Conservation (phyloP, 2,113 vertebrate genomes). For the Pomatorhinus ruficollis region DNA sequence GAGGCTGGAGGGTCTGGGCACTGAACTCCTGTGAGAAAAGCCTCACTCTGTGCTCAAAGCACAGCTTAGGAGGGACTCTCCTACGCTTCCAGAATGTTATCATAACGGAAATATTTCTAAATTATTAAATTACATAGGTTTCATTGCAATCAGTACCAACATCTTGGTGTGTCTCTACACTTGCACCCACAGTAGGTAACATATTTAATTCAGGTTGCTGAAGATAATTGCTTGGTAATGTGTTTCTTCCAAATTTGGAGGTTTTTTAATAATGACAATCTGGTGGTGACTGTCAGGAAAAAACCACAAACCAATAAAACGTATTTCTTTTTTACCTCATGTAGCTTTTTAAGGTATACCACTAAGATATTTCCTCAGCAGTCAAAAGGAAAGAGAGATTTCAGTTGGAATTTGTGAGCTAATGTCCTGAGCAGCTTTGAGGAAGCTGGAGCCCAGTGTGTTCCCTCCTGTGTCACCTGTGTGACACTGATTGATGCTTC, state of each 20-base stretch:
- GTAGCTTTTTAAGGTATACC: background rate
- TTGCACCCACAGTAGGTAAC: background rate
- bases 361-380: background rate
- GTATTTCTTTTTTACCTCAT: background rate
- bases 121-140: background rate
- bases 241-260: background rate
- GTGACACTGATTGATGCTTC: background rate
- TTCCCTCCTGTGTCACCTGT: background rate
- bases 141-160: background rate
- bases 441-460: background rate
- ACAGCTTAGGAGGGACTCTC: background rate
- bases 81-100: background rate
- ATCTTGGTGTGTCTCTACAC: background rate
- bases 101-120: background rate
- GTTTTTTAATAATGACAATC: background rate
- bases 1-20: background rate
- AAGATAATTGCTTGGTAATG: background rate
- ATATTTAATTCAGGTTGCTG: background rate
- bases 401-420: background rate
- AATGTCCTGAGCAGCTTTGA: background rate
- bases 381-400: background rate
- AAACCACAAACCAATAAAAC: background rate
- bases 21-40: fast-evolving
- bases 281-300: background rate
- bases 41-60: background rate